These are phyloP conservation scores for Tenthredo amoena DNA, from an alignment of 2,888 invertebrate genomes.

Conservation along the genomic window DNA sequence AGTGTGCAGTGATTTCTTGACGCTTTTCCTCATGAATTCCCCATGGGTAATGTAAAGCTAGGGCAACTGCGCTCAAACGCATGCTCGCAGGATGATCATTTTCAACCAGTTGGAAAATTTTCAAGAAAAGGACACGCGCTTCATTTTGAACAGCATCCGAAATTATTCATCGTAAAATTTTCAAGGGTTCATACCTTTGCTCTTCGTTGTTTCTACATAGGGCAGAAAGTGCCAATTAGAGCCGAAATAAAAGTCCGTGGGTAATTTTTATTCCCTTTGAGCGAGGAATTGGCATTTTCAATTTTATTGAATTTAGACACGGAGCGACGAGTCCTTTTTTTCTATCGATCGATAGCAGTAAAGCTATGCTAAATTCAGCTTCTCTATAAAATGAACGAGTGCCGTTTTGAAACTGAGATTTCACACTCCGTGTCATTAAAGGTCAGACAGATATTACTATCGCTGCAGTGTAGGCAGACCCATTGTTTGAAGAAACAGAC, in stretches of 20 bases:
- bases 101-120: background rate
- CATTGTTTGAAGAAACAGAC: conserved; percentile 56
- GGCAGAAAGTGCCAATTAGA: background rate
- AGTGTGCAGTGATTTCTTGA: background rate
- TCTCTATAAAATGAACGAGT: background rate
- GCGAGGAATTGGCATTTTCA: background rate
- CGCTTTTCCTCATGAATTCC: conserved; percentile 14
- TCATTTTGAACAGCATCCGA: background rate
- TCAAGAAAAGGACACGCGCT: background rate
- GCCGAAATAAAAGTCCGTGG: background rate
- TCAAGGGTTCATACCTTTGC: background rate
- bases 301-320: background rate
- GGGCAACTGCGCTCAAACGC: background rate
- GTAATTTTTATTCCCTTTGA: background rate
- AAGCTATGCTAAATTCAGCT: background rate
- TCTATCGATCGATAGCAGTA: background rate
- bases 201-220: background rate
- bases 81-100: background rate
- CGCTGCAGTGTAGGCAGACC: conserved; percentile 52
- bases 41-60: conserved; percentile 26
- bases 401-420: background rate
- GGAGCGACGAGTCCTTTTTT: background rate
- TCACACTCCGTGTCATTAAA: conserved; percentile 32
- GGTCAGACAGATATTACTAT: conserved; percentile 49
- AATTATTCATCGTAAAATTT: background rate